phyloP scores from a whole-genome alignment of 2,797 vertebrate genomes.

The Selene dorsalis region DNA sequence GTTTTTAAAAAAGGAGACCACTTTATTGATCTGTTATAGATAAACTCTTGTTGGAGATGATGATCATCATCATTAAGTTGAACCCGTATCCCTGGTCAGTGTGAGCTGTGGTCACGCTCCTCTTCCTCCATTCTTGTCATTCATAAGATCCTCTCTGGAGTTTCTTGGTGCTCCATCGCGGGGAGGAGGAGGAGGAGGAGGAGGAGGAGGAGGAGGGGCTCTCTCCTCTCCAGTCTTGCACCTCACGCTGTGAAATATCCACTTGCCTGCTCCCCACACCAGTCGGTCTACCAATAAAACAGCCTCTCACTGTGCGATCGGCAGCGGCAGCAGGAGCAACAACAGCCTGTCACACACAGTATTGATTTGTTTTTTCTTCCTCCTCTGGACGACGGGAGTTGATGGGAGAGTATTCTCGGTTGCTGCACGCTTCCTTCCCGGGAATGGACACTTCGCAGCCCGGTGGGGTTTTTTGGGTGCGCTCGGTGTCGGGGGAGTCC shows the following conservation, averaged over 20 bases:
- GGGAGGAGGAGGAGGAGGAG: too few relatives aligned
- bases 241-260: slow-evolving; percentile 51
- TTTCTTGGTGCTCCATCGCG: slow-evolving; percentile 21
- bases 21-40: not conserved
- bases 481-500: slow-evolving; percentile 23
- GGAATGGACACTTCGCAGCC: slow-evolving; percentile 46
- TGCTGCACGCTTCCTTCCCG: slow-evolving; percentile 13
- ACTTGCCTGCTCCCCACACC: slow-evolving; percentile 36
- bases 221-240: slow-evolving; percentile 57
- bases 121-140: slow-evolving; percentile 40
- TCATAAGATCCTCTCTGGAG: slow-evolving; percentile 56
- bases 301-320: slow-evolving; percentile 38
- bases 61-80: not conserved
- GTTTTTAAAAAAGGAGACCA: not conserved
- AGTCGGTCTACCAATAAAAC: slow-evolving; percentile 39
- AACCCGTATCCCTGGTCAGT: not conserved
- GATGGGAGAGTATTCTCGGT: slow-evolving; percentile 10
- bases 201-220: slow-evolving; percentile 69
- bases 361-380: not conserved
- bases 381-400: not conserved
- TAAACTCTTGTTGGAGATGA: not conserved
- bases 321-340: slow-evolving; percentile 42
- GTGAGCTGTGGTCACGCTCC: not conserved
- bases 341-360: slow-evolving; percentile 27
- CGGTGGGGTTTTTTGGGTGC: slow-evolving; percentile 32